Evolutionary conservation across 2,888 invertebrate species (phyloP), one percentile per base, ranked within the genome.

Genomic region (Prosopocoilus inquinatus): DNA sequence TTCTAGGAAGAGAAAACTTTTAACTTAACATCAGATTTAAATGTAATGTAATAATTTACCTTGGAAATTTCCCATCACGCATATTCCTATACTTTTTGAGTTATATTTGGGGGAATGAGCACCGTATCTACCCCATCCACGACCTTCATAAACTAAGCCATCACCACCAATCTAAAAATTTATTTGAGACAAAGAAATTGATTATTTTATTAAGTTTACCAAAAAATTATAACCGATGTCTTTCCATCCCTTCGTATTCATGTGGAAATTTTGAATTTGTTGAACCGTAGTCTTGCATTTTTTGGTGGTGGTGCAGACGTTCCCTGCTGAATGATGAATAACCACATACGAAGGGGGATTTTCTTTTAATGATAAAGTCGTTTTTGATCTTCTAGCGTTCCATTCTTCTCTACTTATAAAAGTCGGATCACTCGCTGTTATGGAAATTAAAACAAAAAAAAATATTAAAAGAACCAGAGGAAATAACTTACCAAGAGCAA

Each of bases 151-250:
- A 11, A 82, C 84, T 5, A 78, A 77, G 1, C 86, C 87, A 63
- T 88, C 87, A 34, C 84, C 83, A 7, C 88, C 88, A 45, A 88
- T 79, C 58, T 82, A 81, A 72, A 86, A 88, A 68, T 85, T 88
- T 65, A 36, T 15, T 33, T n/a, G 12, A 33, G 16, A 33, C n/a
- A 16, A 16, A 16, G 16, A 45, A 9, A 3, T 7, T 44, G 11
- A 15, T 16, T 5, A 28, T 28, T 28, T 28, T 5, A 5, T 28
- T 28, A 3, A 5, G 33, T 13, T 46, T 44, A 50, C 55, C 44
- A 55, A 41, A 35, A 55, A 55, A 55, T 47, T 55, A 13, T 55
- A 55, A 45, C 86, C 86, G 69, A 86, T 85, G 67, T 86, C 86
- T 41, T 81, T 82, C 84, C 85, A 86, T 0, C 74, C 80, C 16